Base-by-base conservation (phyloP, 2,888 invertebrate species). In the Leucania comma region DNA sequence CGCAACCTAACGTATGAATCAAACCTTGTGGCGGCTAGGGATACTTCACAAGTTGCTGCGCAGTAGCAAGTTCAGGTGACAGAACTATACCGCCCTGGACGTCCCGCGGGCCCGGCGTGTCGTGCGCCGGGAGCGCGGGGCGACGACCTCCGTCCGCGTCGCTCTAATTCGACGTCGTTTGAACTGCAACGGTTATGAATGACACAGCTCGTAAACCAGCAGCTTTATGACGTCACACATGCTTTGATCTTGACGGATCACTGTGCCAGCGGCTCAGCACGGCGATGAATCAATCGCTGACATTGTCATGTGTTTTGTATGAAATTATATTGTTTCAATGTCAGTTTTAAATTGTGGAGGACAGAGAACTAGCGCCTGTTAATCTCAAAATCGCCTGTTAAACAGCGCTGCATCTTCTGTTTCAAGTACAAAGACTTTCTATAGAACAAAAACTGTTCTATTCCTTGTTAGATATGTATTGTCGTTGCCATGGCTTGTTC, bases 201-300 rank as follows among this genome's bases (percentile, higher is more conserved):
- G 82, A 71, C 54, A 59, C n/a, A 62, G 67, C 26, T 53, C 73
- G 69, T 85, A 83, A 85, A 83, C 75, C 74, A 68, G 38, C 32
- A 8, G 53, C 62, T 74, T 75, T 74, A 78, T 85, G 78, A 80
- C 77, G 59, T 68, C 75, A 84, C 38, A 62, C 56, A 35, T 56
- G 68, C 72, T 83, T 83, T 83, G 81, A 85, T 85, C 83, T 76
- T 54, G 72, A 75, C 57, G 68, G 66, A 72, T 70, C 51, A 54
- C 70, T 56, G 70, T 66, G 38, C 53, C 46, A 20, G 57, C 79
- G 32, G 24, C 24, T 48, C 53, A 1, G 14, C n/a, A 12, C 12
- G 22, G 20, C 24, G n/a, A 53, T 54, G 38, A 64, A 81, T 72
- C 78, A 78, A 63, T 54, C 26, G 42, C 60, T 65, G 59, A 64